Conservation (phyloP, 2,797 vertebrate genomes). For the Rhinoraja longicauda region DNA sequence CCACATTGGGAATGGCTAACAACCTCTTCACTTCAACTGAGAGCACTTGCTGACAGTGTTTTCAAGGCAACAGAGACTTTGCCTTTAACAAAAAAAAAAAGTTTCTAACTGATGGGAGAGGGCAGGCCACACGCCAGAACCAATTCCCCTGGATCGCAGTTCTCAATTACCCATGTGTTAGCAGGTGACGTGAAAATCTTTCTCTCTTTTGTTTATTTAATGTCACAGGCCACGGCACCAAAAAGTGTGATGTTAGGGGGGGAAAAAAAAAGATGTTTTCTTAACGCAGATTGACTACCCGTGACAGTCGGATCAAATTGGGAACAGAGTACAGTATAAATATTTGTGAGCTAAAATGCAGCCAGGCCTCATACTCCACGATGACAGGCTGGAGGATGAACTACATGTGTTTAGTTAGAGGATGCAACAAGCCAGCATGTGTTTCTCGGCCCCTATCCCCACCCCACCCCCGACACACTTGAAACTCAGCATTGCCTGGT, state of each 20-base stretch:
- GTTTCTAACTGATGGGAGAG: neutral
- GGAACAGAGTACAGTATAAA: conserved; percentile 48
- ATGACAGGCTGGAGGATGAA: conserved; percentile 62
- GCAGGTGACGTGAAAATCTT: conserved; percentile 27
- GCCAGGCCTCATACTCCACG: conserved; percentile 74
- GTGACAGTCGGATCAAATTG: conserved; percentile 27
- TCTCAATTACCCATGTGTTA: neutral
- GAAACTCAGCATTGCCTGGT: too few relatives aligned
- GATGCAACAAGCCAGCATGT: conserved; percentile 61
- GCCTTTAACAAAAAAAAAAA: neutral
- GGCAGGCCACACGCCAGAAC: neutral
- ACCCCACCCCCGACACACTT: neutral
- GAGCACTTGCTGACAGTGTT: neutral
- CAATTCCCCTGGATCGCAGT: neutral
- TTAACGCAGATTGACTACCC: conserved; percentile 32
- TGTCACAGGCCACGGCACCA: neutral
- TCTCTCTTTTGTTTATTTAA: conserved; percentile 3
- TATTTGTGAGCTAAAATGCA: conserved; percentile 51
- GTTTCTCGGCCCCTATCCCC: conserved; percentile 47
- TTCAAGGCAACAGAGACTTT: conserved; percentile 8
- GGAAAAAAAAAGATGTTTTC: conserved; percentile 34
- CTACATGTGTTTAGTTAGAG: conserved; percentile 54
- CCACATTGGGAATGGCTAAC: neutral
- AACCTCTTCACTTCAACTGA: neutral
- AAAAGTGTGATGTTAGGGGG: neutral